Conservation (phyloP, 2,797 vertebrate species). For the Acestrorhynchus altus region DNA sequence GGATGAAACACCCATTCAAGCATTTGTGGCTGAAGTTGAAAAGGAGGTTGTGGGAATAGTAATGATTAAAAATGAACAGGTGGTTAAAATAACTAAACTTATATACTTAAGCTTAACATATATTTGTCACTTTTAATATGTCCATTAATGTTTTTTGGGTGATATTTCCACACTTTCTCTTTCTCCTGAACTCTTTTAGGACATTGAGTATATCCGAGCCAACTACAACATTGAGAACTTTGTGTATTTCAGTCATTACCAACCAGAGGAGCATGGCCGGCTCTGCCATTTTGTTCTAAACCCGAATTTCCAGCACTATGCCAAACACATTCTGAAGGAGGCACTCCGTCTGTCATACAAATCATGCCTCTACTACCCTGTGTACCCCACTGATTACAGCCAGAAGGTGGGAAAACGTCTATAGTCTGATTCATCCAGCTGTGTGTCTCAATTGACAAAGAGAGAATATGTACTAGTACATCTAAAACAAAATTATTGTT, state of each 20-base stretch:
- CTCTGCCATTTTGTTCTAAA: constrained; percentile 85
- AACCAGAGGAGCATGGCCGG: constrained; percentile 85
- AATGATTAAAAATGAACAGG: constrained; percentile 88
- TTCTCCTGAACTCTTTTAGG: constrained; percentile 70
- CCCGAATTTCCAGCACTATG: constrained; percentile 78
- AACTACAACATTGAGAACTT: constrained; percentile 93
- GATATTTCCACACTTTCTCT: neutral
- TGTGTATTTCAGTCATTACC: constrained; percentile 84
- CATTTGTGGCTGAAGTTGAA: constrained; percentile 83
- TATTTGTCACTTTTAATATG: neutral
- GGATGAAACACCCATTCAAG: constrained; percentile 81
- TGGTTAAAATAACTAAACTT: constrained; percentile 64
- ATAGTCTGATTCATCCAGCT: too few relatives aligned
- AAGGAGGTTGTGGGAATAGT: constrained; percentile 82
- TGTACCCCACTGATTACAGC: constrained; percentile 72
- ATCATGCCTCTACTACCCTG: constrained; percentile 85
- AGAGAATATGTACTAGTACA: too few relatives aligned
- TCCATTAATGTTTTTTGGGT: too few relatives aligned
- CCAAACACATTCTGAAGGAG: constrained; percentile 88
- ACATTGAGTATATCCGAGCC: constrained; percentile 85
- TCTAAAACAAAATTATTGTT: too few relatives aligned
- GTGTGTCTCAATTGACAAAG: too few relatives aligned
- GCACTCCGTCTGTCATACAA: constrained; percentile 85
- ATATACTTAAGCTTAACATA: too few relatives aligned
- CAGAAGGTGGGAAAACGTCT: constrained; percentile 75